Base-by-base conservation (phyloP, 2,888 invertebrate species). In the Conchocele bisecta region DNA sequence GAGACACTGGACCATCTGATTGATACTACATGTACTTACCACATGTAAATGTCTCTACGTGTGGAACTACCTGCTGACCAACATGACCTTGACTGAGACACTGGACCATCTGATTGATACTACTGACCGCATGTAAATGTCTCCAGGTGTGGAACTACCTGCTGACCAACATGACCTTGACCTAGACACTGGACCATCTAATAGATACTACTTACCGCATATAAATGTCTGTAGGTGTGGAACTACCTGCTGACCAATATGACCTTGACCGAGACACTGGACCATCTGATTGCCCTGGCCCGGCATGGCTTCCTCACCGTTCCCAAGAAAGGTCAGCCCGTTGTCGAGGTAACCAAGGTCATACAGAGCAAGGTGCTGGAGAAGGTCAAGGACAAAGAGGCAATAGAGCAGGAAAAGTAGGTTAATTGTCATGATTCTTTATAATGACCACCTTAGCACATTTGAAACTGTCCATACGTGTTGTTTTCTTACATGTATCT, bases 141-240 rank as follows among this genome's bases (percentile, higher is more conserved):
- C n/a, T n/a, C n/a, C 70, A 86, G 81, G 87, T 92, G 9, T 91
- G 91, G 91, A 77, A 81, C 42, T 88, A 90, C 3, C 80, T 92
- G 42, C 71, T 91, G 39, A 79, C 83, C 37, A 80, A 86, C 28
- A 89, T 92, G 89, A 86, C 91, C 1, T 75, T 91, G 75, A 83
- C 84, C 9, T 89, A 89, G 15, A 65, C 90, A 65, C 78, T 92
- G 33, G 74, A 86, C 6, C 87, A 88, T 51, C 79, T 92, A n/a
- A n/a, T n/a, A n/a, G n/a, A n/a, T n/a, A n/a, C n/a, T n/a, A n/a
- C n/a, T n/a, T n/a, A n/a, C n/a, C n/a, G n/a, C n/a, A n/a, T n/a
- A n/a, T n/a, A n/a, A n/a, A n/a, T n/a, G n/a, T 29, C 31, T 48
- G 28, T 70, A 86, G 81, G 87, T 92, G 9, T 91, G 91, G 91